Conservation (phyloP, 2,888 invertebrate genomes). For the Drosophila fulvimacula region DNA sequence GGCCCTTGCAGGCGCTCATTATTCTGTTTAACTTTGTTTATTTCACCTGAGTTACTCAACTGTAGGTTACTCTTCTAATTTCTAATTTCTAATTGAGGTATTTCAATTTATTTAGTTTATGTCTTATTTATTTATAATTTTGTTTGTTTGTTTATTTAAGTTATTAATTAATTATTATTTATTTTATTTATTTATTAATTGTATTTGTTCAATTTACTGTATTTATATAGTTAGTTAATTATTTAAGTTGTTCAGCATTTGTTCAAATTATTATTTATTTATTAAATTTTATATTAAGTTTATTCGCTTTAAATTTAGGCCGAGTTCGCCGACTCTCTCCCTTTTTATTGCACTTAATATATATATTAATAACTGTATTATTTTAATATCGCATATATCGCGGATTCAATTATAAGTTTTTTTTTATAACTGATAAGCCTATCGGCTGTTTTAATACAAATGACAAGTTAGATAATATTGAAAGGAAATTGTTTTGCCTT, state of each 20-base stretch:
- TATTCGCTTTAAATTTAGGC: neutral
- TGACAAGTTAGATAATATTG: constrained; percentile 47
- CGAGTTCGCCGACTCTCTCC: no score
- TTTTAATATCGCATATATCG: neutral
- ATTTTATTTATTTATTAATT: no score
- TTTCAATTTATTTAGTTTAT: neutral
- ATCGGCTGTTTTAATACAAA: constrained; percentile 29
- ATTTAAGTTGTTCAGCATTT: neutral
- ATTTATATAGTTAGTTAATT: no score
- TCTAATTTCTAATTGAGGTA: neutral
- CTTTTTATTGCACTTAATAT: neutral
- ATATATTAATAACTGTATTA: neutral
- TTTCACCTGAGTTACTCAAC: no score
- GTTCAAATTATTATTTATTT: neutral
- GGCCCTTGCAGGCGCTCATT: neutral
- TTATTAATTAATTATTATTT: no score
- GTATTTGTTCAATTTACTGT: no score
- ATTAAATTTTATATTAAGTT: neutral
- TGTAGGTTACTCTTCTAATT: no score
- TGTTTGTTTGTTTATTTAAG: no score
- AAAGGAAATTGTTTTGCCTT: constrained; percentile 17
- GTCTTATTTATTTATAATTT: neutral
- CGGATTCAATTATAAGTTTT: neutral
- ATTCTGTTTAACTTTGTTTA: neutral
- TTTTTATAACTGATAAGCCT: constrained; percentile 18